Conservation (phyloP, 2,797 vertebrate species). For the Hirundo rustica region DNA sequence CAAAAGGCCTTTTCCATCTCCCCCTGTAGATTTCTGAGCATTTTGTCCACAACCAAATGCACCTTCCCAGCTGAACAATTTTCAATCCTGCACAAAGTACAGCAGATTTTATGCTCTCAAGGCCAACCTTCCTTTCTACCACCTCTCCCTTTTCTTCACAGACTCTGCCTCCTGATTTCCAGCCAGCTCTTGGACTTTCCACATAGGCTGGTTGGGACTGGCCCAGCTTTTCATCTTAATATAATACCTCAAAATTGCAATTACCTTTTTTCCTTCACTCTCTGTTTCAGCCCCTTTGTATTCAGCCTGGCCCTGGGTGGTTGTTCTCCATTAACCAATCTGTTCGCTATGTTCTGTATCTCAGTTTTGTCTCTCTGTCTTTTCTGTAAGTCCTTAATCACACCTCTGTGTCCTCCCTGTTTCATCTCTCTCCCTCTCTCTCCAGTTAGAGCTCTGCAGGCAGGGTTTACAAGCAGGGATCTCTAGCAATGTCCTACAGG, state of each 20-base stretch:
- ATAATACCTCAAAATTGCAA: not conserved
- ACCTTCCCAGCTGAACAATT: not conserved
- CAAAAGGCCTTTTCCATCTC: not conserved
- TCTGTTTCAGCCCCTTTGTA: not conserved
- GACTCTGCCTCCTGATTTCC: not conserved
- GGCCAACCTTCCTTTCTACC: not conserved
- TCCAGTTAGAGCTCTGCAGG: not conserved
- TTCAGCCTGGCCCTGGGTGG: not conserved
- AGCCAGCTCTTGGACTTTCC: not conserved
- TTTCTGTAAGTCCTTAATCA: conserved; percentile 13
- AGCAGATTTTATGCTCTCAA: not conserved
- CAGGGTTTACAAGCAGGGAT: conserved; percentile 20
- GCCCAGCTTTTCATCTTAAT: not conserved
- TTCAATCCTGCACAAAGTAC: not conserved
- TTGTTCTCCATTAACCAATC: not conserved
- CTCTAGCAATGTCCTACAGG: conserved; percentile 24
- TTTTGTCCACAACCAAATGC: not conserved
- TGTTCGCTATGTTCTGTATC: not conserved
- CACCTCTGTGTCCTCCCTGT: not conserved
- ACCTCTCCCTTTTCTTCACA: not conserved
- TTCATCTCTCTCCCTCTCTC: not conserved
- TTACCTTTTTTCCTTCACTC: not conserved
- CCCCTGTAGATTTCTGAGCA: not conserved
- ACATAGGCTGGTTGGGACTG: not conserved
- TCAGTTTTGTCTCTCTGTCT: not conserved